Conservation (phyloP, 2,888 invertebrate genomes). For the Mythimna lalbum region DNA sequence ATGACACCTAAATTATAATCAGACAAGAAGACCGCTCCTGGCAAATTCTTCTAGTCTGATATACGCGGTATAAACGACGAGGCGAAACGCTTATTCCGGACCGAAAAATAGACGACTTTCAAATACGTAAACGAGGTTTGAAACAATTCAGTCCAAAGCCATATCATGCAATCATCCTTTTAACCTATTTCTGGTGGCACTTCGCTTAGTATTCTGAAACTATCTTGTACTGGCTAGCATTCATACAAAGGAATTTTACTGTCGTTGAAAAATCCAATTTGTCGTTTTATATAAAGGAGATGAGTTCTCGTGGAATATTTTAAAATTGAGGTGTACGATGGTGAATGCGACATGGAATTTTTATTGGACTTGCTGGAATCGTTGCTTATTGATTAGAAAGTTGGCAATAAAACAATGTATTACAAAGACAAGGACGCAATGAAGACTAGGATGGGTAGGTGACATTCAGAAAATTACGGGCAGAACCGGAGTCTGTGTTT, state of each 20-base stretch:
- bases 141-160: constrained; percentile 36
- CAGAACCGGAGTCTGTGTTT: too few relatives aligned
- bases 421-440: too few relatives aligned
- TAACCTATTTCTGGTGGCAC: constrained; percentile 55
- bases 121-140: constrained; percentile 10
- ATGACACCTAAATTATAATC: too few relatives aligned
- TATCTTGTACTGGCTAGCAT: constrained; percentile 55
- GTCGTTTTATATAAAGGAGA: constrained; percentile 57
- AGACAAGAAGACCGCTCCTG: too few relatives aligned
- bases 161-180: constrained; percentile 34
- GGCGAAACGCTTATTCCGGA: too few relatives aligned
- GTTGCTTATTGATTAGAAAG: neutral
- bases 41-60: too few relatives aligned
- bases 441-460: too few relatives aligned
- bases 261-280: constrained; percentile 70
- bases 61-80: too few relatives aligned
- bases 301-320: constrained; percentile 57
- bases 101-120: constrained; percentile 26
- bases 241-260: constrained; percentile 61
- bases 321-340: constrained; percentile 48
- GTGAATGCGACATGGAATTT: constrained; percentile 30
- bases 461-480: too few relatives aligned
- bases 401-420: too few relatives aligned
- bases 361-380: constrained; percentile 21
- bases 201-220: constrained; percentile 59